phyloP scores from a whole-genome alignment of 2,888 invertebrate species.

The Eucera pruinosa region DNA sequence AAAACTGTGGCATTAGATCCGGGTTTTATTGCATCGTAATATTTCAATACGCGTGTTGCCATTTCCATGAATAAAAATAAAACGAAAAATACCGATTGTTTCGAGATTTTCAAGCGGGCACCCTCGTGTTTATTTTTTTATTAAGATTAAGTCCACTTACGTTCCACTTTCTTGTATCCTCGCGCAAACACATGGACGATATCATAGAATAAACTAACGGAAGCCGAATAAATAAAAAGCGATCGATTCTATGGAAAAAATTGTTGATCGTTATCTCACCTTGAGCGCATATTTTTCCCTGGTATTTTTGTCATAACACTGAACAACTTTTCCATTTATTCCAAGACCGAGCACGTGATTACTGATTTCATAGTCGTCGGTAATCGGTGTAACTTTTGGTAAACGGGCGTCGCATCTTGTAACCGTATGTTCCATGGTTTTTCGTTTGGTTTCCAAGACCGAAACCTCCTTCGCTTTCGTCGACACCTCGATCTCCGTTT shows the following conservation, averaged over 20 bases:
- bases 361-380: conserved; percentile 96
- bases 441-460: conserved; percentile 52
- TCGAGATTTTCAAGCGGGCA: background rate
- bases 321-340: conserved; percentile 99
- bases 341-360: conserved; percentile 97
- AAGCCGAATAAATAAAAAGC: background rate
- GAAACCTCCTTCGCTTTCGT: conserved; percentile 54
- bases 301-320: conserved; percentile 92
- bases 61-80: background rate
- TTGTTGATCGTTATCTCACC: conserved; percentile 85
- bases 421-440: conserved; percentile 74
- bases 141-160: background rate
- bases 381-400: conserved; percentile 93
- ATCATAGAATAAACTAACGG: background rate
- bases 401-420: conserved; percentile 79
- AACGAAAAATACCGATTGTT: background rate
- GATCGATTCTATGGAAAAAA: background rate
- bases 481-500: conserved; percentile 47
- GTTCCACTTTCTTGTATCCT: background rate
- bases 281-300: conserved; percentile 95
- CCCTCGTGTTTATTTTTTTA: background rate
- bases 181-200: background rate
- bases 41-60: background rate
- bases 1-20: background rate
- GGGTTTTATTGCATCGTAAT: background rate